Percentiles rank a stretch among this genome's conserved stretches.
Conservation (phyloP, 2,888 invertebrate species). For the Andrena praecox region DNA sequence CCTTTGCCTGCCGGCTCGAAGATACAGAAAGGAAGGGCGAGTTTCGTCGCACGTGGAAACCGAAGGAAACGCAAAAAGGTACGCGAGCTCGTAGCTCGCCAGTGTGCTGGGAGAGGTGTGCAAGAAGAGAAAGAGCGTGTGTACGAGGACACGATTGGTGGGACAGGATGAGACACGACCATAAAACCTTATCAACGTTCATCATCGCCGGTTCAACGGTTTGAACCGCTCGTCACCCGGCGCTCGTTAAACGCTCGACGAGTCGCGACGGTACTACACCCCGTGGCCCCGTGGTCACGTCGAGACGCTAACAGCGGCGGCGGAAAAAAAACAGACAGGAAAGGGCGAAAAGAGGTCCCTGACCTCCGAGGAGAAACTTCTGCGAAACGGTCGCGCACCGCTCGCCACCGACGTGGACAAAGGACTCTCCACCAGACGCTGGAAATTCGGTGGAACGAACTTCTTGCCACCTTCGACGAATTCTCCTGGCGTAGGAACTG, state of each 20-base stretch:
- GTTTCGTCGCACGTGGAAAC: conserved; percentile 9
- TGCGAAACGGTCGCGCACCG: conserved; percentile 58
- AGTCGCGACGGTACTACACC: conserved; percentile 65
- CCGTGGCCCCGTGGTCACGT: conserved; percentile 66
- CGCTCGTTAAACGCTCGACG: conserved; percentile 78
- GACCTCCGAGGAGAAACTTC: conserved; percentile 55
- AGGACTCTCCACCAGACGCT: conserved; percentile 28
- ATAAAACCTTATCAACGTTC: conserved; percentile 81
- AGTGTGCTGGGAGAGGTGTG: conserved; percentile 53
- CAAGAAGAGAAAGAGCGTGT: conserved; percentile 15
- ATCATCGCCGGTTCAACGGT: conserved; percentile 79
- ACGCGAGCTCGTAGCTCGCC: conserved; percentile 43
- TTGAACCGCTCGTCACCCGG: conserved; percentile 75
- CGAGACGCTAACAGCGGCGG: conserved; percentile 64
- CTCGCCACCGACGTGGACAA: conserved; percentile 47
- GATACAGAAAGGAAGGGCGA: conserved; percentile 13
- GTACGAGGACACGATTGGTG: conserved; percentile 69
- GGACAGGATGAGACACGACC: conserved; percentile 80
- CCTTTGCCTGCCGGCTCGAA: not conserved
- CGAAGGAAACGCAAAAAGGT: conserved; percentile 27
- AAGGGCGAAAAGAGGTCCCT: conserved; percentile 67
- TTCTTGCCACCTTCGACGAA: not conserved
- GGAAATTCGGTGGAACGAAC: conserved; percentile 29
- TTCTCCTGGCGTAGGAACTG: conserved; percentile 12
- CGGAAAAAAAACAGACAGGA: conserved; percentile 55